A percentile compares a stretch with the other conserved stretches of the same genome.
phyloP scores from a whole-genome alignment of 2,113 vertebrate species.

The Scophthalmus maximus region DNA sequence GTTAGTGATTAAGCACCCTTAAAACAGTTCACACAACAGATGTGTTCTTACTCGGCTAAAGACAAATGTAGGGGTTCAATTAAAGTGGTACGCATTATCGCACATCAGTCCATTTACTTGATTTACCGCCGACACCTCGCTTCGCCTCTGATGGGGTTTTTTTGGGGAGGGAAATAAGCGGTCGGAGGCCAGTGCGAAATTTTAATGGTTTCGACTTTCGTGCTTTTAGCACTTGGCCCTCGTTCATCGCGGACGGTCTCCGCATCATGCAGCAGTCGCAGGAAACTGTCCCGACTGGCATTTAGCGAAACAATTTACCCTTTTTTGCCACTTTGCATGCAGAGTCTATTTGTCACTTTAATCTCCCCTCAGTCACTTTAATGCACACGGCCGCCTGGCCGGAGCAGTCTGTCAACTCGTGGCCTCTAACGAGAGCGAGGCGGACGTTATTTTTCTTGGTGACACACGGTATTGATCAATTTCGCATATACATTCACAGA shows the following conservation, averaged over 20 bases:
- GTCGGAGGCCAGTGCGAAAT: conserved; percentile 56
- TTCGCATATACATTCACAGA: conserved; percentile 25
- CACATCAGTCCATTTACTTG: conserved; percentile 61
- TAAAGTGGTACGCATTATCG: conserved; percentile 55
- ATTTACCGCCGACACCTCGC: conserved; percentile 58
- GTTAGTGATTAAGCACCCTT: too few species aligned
- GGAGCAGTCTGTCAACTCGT: conserved; percentile 67
- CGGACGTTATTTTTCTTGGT: conserved; percentile 50
- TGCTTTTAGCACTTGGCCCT: conserved; percentile 70
- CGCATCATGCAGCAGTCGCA: conserved; percentile 35
- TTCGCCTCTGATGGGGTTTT: conserved; percentile 58
- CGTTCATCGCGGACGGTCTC: conserved; percentile 71
- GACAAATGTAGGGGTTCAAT: conserved; percentile 42
- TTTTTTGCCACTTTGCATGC: conserved; percentile 74
- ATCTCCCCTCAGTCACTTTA: conserved; percentile 74
- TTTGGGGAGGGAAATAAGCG: conserved; percentile 50
- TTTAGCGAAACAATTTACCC: conserved; percentile 76
- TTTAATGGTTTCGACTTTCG: conserved; percentile 57
- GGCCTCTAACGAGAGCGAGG: conserved; percentile 55
- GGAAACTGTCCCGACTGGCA: conserved; percentile 65
- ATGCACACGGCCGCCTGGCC: conserved; percentile 54
- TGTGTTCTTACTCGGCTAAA: conserved; percentile 8
- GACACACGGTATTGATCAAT: conserved; percentile 13
- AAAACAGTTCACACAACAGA: neutral
- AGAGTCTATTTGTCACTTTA: conserved; percentile 77